Conservation (phyloP, 2,797 vertebrate species). For the Allobates femoralis region DNA sequence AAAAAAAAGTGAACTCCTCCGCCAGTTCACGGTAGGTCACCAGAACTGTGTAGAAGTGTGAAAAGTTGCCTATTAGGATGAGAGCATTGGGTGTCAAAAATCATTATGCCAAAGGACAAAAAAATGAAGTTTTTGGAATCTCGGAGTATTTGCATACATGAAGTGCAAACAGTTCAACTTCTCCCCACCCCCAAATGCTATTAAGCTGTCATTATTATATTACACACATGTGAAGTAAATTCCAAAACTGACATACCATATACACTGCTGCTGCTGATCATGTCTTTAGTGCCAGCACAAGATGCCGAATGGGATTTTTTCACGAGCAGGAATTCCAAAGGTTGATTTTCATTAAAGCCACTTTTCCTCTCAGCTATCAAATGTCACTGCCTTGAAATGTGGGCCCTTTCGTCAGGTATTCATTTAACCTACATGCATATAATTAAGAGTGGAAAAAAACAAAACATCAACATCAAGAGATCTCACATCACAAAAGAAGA, state of each 20-base stretch:
- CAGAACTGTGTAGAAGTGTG: neutral
- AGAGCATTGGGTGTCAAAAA: neutral
- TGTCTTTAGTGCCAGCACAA: constrained; percentile 94
- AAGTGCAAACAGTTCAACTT: constrained; percentile 10
- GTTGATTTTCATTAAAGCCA: constrained; percentile 95
- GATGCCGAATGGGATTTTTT: constrained; percentile 94
- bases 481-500: constrained; percentile 83
- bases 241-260: constrained; percentile 94
- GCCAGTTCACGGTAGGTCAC: neutral
- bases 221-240: constrained; percentile 81
- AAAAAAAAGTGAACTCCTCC: neutral
- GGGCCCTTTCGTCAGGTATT: constrained; percentile 90
- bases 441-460: constrained; percentile 82
- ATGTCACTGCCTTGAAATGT: constrained; percentile 94
- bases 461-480: constrained; percentile 82
- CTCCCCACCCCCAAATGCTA: constrained; percentile 70
- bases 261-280: constrained; percentile 99
- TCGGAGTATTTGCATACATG: constrained; percentile 16
- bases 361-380: constrained; percentile 93
- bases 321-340: constrained; percentile 98
- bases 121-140: neutral
- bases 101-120: neutral
- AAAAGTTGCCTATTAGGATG: neutral
- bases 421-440: constrained; percentile 94
- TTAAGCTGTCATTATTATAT: constrained; percentile 81